These are phyloP conservation scores for Diplogasteroides magnus DNA, from an alignment of 1,140 invertebrate species.

Conservation along the genomic window DNA sequence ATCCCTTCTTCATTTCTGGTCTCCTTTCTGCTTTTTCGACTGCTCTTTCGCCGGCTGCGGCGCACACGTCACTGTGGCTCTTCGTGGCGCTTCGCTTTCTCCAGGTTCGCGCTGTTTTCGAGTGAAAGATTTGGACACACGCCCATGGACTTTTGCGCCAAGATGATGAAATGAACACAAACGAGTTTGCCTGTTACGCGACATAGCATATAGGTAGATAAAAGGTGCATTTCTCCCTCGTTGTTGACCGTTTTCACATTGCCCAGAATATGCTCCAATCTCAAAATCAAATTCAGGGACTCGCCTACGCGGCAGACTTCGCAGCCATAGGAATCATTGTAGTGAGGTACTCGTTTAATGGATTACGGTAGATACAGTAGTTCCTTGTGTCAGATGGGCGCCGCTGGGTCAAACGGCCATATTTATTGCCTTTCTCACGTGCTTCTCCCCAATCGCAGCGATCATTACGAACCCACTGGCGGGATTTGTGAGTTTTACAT, in stretches of 20 bases:
- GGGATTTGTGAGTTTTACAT: slow-evolving; percentile 14
- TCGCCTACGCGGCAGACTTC: slow-evolving; percentile 30
- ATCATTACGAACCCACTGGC: slow-evolving; percentile 21
- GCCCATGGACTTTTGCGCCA: too few species aligned
- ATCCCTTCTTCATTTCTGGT: slow-evolving; percentile 25
- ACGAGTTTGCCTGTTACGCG: too few species aligned
- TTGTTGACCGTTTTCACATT: too few species aligned
- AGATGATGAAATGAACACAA: too few species aligned
- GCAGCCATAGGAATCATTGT: slow-evolving; percentile 26
- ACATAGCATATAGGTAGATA: too few species aligned
- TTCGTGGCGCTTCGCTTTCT: slow-evolving; percentile 22
- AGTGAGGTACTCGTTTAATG: too few species aligned
- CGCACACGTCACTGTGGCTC: neutral
- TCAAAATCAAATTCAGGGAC: too few species aligned
- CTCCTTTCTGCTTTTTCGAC: slow-evolving; percentile 27
- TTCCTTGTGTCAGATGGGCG: slow-evolving; percentile 28
- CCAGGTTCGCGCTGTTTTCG: too few species aligned
- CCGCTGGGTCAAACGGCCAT: slow-evolving; percentile 30
- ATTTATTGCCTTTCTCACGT: slow-evolving; percentile 32
- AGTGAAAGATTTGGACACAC: too few species aligned
- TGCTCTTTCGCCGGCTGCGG: slow-evolving; percentile 18
- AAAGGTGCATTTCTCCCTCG: too few species aligned
- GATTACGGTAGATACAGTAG: too few species aligned
- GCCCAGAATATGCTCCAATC: too few species aligned
- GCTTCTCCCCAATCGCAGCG: slow-evolving; percentile 25